Percentiles rank a stretch among this genome's conserved stretches.
Evolutionary conservation across 2,888 invertebrate genomes (phyloP).

Genomic region (Pristionchus exspectatus): DNA sequence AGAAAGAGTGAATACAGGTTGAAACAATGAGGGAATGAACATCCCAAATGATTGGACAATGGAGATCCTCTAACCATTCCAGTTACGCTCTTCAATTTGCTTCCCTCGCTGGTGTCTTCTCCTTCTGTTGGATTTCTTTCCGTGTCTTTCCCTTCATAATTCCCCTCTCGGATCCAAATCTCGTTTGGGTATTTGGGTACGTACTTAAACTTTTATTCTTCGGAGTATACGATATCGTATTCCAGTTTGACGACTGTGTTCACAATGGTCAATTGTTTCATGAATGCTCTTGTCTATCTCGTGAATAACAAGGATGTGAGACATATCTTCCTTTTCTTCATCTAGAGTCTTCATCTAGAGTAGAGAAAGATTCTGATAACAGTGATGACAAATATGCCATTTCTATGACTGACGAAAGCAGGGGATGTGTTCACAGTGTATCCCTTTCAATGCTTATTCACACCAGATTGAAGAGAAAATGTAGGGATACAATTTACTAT

Average conservation of each 20-base stretch:
- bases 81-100: background rate
- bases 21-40: background rate
- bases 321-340: background rate
- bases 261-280: background rate
- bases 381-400: background rate
- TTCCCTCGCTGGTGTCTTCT: background rate
- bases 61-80: background rate
- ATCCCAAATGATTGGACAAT: background rate
- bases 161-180: constrained; percentile 22
- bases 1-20: constrained; percentile 4
- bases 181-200: background rate
- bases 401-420: background rate
- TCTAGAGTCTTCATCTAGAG: background rate
- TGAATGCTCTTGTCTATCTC: background rate
- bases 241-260: background rate
- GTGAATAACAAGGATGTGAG: background rate
- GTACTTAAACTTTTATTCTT: too few species aligned
- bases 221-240: background rate
- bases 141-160: background rate
- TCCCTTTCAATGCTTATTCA: too few species aligned
- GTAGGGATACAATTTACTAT: too few species aligned
- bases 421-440: background rate
- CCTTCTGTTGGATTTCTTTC: constrained; percentile 26
- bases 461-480: too few species aligned
- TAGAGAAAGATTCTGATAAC: background rate